Percentiles rank a stretch among this genome's conserved stretches.
These are phyloP conservation scores for Metridium senile DNA, from an alignment of 92 coral and sea anemone species.

Conservation along the genomic window DNA sequence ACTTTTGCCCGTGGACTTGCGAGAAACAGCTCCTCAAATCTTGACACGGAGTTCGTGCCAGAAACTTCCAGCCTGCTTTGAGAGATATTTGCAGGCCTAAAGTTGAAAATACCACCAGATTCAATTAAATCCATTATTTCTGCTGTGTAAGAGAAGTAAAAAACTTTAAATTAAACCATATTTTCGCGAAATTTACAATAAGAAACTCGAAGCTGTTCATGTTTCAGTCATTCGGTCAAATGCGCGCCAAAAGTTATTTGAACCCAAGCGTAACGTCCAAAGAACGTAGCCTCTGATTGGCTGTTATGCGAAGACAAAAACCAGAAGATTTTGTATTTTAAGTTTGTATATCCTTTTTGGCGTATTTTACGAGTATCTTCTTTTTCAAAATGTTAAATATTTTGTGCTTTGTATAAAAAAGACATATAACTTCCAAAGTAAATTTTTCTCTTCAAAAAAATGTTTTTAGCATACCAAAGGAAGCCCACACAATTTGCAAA, in stretches of 20 bases:
- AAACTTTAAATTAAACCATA: neutral
- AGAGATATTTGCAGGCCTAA: conserved; percentile 25
- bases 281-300: conserved; percentile 31
- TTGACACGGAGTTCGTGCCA: conserved; percentile 6
- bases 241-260: conserved; percentile 38
- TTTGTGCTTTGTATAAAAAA: too few relatives aligned
- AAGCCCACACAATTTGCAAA: neutral
- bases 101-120: conserved; percentile 40
- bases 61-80: neutral
- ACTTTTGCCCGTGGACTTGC: conserved; percentile 94
- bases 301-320: neutral
- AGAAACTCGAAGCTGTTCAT: neutral
- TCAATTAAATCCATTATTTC: conserved; percentile 38
- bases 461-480: neutral
- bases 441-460: too few relatives aligned
- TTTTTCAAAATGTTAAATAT: too few relatives aligned
- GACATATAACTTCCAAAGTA: neutral
- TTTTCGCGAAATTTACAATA: conserved; percentile 11
- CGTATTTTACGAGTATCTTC: too few relatives aligned
- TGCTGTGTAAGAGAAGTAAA: neutral
- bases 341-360: too few relatives aligned
- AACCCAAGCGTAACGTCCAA: neutral
- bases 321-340: too few relatives aligned
- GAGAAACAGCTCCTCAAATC: conserved; percentile 68
- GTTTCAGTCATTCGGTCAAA: neutral